These are phyloP conservation scores for Pollimyrus isidori DNA, from an alignment of 2,113 vertebrate genomes.

Conservation along the genomic window DNA sequence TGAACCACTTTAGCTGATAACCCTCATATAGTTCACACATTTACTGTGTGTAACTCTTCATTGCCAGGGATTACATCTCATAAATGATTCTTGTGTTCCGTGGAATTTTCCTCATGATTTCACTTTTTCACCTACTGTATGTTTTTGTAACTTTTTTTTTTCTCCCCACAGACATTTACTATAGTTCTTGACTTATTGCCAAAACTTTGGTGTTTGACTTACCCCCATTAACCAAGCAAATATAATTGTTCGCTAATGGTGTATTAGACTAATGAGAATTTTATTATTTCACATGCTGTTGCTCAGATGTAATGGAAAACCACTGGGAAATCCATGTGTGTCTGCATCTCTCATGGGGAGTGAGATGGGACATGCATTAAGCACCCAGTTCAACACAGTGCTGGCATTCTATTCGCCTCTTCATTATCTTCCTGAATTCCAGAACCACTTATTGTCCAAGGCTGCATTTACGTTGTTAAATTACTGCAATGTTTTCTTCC, in stretches of 20 bases:
- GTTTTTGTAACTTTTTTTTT: background rate
- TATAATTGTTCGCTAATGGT: conserved; percentile 40
- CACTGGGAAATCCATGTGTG: background rate
- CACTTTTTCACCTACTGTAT: background rate
- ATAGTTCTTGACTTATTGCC: background rate
- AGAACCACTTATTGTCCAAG: background rate
- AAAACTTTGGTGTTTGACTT: background rate
- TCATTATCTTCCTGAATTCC: background rate
- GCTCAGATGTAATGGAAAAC: conserved; percentile 18
- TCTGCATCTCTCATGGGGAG: background rate
- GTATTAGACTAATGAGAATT: conserved; percentile 40
- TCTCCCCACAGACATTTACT: background rate
- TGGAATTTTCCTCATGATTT: background rate
- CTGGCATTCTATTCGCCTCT: background rate
- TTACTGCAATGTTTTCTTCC: background rate
- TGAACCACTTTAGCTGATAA: background rate
- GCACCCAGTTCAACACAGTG: background rate
- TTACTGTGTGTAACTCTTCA: background rate
- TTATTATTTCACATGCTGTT: conserved; percentile 32
- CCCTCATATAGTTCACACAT: background rate
- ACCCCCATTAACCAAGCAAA: conserved; percentile 27
- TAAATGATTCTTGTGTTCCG: background rate
- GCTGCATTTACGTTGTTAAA: background rate
- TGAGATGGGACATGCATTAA: background rate
- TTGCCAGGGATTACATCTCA: background rate